Evolutionary conservation across 2,113 vertebrate species (phyloP).

Genomic region (Proteles cristata): DNA sequence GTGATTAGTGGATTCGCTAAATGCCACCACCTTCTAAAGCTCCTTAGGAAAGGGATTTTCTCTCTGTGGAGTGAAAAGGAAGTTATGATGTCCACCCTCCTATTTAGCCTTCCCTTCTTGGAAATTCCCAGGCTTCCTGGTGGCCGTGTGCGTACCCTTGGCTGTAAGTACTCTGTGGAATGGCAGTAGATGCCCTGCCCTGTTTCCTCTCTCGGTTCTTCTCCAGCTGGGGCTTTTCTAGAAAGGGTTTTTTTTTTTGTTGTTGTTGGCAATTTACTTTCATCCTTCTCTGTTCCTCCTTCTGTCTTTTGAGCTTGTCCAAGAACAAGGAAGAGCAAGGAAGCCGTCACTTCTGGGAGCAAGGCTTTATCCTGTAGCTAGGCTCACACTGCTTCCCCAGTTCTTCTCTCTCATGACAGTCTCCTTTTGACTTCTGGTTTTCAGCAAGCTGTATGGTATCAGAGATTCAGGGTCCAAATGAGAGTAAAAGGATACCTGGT

Average conservation of each 20-base stretch:
- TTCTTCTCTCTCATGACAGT: not conserved
- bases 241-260: not conserved
- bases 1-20: not conserved
- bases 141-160: not conserved
- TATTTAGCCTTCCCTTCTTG: not conserved
- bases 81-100: not conserved
- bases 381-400: fast-evolving
- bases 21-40: not conserved
- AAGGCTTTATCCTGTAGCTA: fast-evolving
- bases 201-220: not conserved
- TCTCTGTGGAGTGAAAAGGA: conserved; percentile 28
- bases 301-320: not conserved
- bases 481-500: not conserved
- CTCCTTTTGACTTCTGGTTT: not conserved
- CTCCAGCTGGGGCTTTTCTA: not conserved
- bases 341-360: not conserved
- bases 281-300: not conserved
- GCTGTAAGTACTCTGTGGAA: not conserved
- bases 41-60: conserved; percentile 1
- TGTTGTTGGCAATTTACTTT: not conserved
- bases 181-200: not conserved
- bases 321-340: not conserved
- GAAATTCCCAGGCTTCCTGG: conserved; percentile 1
- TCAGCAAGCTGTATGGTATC: not conserved
- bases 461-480: not conserved